Percentiles rank a stretch among this genome's conserved stretches.
Evolutionary conservation across 2,113 vertebrate genomes (phyloP).

Genomic region (Leptodactylus fuscus): DNA sequence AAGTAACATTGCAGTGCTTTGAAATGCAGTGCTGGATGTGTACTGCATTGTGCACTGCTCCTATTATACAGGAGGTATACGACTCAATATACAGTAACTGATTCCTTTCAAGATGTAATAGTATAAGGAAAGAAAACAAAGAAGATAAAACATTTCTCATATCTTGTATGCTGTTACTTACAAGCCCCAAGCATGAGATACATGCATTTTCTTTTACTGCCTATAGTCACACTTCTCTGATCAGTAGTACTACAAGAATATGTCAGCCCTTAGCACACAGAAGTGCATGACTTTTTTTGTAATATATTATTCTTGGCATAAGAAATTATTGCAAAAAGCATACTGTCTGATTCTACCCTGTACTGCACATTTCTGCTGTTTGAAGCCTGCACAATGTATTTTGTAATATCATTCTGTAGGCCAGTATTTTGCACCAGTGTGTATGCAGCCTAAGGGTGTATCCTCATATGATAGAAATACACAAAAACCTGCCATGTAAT

Average conservation of each 20-base stretch:
- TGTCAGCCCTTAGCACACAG: neutral
- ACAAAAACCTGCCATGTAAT: too few relatives aligned
- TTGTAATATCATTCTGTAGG: too few relatives aligned
- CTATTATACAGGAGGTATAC: neutral
- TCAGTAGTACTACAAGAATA: neutral
- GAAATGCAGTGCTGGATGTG: neutral
- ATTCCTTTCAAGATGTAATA: neutral
- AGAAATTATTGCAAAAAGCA: neutral
- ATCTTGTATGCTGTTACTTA: neutral
- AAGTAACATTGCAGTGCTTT: neutral
- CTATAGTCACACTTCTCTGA: neutral
- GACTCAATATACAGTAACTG: neutral
- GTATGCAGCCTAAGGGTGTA: too few relatives aligned
- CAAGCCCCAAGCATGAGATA: neutral
- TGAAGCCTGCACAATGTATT: too few relatives aligned
- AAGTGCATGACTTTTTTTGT: too few relatives aligned
- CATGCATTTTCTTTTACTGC: neutral
- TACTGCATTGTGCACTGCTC: neutral
- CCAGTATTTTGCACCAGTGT: too few relatives aligned
- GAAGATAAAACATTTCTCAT: neutral
- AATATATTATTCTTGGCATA: neutral
- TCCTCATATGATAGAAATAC: too few relatives aligned
- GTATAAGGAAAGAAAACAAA: neutral
- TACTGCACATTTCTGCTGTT: neutral
- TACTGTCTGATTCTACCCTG: neutral